Percentiles rank a stretch among this genome's conserved stretches.
These are phyloP conservation scores for Grammomys dolichurus DNA, from an alignment of 2,113 vertebrate genomes.

Conservation along the genomic window DNA sequence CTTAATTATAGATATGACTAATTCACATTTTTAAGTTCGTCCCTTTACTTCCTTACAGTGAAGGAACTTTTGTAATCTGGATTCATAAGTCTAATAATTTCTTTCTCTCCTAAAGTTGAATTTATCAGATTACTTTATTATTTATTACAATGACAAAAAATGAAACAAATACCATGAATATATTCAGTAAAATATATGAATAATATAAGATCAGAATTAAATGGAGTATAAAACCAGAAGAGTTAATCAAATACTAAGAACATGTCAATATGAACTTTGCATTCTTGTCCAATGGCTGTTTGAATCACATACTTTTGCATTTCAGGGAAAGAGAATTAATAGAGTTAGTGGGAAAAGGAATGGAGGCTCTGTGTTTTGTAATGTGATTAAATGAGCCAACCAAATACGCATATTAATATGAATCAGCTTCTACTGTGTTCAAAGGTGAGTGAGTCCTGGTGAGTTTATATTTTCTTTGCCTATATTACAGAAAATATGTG, in stretches of 20 bases:
- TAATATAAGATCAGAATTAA: not conserved
- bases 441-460: not conserved
- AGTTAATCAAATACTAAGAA: not conserved
- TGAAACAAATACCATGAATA: not conserved
- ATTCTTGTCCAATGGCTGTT: not conserved
- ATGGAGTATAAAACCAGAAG: not conserved
- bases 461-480: slow-evolving; percentile 46
- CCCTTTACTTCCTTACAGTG: not conserved
- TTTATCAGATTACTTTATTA: not conserved
- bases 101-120: not conserved
- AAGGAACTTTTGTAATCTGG: not conserved
- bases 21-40: too few relatives aligned
- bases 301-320: not conserved
- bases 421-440: slow-evolving; percentile 33
- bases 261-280: not conserved
- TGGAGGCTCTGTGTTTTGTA: not conserved
- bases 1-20: not conserved
- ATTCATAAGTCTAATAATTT: too few relatives aligned
- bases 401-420: slow-evolving; percentile 45
- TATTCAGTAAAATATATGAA: not conserved
- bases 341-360: not conserved
- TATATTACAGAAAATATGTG: slow-evolving; percentile 27
- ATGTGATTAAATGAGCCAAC: slow-evolving; percentile 1
- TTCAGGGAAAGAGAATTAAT: not conserved
- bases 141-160: not conserved